A percentile compares a stretch with the other conserved stretches of the same genome.
Conservation (phyloP, 2,797 vertebrate species). For the Propithecus perrieri region DNA sequence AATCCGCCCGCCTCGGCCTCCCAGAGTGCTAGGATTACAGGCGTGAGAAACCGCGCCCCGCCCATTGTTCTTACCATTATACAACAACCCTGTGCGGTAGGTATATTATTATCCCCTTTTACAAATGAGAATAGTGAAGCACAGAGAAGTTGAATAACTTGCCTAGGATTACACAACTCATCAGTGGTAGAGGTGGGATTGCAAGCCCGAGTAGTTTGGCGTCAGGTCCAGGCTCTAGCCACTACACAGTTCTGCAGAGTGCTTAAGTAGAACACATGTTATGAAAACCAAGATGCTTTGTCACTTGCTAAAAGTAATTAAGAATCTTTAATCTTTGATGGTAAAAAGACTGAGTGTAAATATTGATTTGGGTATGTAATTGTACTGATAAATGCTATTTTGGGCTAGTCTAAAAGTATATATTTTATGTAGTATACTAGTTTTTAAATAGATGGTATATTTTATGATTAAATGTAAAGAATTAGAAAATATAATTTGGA, state of each 20-base stretch:
- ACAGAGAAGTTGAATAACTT: constrained; percentile 13
- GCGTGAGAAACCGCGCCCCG: too few species aligned
- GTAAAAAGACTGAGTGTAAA: constrained; percentile 38
- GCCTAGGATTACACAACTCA: neutral
- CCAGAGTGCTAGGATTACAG: too few species aligned
- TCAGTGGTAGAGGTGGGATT: neutral
- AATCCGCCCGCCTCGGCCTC: too few species aligned
- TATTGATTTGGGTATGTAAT: neutral
- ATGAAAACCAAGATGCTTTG: constrained; percentile 31
- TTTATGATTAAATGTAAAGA: neutral
- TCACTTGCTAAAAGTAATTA: constrained; percentile 41
- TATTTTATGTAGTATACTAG: neutral
- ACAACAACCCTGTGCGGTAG: neutral
- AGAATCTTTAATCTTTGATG: neutral
- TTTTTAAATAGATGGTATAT: constrained; percentile 16
- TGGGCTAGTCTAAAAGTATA: neutral
- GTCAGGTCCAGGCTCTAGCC: neutral
- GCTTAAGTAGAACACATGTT: neutral
- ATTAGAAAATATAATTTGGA: constrained; percentile 44
- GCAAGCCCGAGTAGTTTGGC: neutral
- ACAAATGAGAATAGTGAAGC: constrained; percentile 26
- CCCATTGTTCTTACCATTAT: neutral
- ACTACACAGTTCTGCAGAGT: neutral
- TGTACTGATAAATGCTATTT: neutral
- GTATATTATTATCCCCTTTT: neutral